Evolutionary conservation across 37 sponge, comb jelly and placozoan species (phyloP), one percentile per base, ranked within the genome.

Genomic region (Cladorhizidae sp.): DNA sequence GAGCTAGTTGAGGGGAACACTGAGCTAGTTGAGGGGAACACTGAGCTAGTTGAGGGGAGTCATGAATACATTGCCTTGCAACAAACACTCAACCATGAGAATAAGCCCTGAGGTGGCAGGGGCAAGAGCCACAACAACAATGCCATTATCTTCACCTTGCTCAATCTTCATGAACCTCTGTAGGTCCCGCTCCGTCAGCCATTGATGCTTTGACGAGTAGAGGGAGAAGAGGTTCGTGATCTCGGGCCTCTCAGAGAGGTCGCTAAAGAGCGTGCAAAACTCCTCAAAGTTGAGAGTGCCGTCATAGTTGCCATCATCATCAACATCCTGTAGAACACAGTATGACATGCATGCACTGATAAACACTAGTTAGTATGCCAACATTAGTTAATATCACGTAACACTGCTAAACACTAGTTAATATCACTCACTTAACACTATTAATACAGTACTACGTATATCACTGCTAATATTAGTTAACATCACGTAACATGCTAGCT

Each of bases 191-290:
- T 70, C 74, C 28, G 89, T 83, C 57, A 82, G 72, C 78, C 76
- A 88, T 18, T 88, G 83, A 40, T 40, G 56, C 64, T 62, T 73
- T 57, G 83, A 82, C 23, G 83, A 78, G 72, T 88, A 88, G 40
- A 70, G 68, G 22, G 75, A 29, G 76, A 84, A 84, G 42, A 84
- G 68, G 0, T 41, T 29, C 31, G n/a, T 54, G 20, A 87, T 50
- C 61, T 87, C 87, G 0, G 65, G 73, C 18, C 87, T 40, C 20
- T 57, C 31, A 11, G 76, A 57, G 35, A 87, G 74, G 28, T 87
- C 87, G 20, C 69, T 87, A 70, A 87, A 87, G 43, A 87, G 81
- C 22, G 74, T 21, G 38, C 75, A 74, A 59, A 87, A 87, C 62
- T 87, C 87, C 3, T 87, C 70, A 57, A 87, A 75, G 62, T 67